Conservation (phyloP, 1,140 invertebrate genomes). For the Streblospio benedicti region DNA sequence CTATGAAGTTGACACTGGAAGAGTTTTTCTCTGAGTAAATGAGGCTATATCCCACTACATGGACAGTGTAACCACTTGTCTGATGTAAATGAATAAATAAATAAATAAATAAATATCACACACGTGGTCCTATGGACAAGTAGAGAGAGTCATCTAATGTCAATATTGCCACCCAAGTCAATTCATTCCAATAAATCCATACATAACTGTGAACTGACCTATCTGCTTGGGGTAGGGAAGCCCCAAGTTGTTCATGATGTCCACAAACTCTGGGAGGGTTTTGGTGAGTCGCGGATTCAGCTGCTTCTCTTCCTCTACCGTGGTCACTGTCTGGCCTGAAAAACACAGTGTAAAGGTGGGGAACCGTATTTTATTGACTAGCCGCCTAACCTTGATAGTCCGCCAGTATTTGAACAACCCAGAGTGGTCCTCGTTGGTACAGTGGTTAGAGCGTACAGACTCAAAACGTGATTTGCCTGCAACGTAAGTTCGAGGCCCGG, state of each 20-base stretch:
- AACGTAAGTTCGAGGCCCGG: no score
- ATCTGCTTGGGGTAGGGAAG: slow-evolving; percentile 93
- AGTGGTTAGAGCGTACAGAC: no score
- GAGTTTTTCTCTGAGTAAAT: not conserved
- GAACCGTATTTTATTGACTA: no score
- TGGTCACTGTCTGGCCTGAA: slow-evolving; percentile 56
- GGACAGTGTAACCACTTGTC: not conserved
- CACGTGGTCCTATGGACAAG: not conserved
- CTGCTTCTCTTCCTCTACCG: slow-evolving; percentile 82
- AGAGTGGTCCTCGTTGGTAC: no score
- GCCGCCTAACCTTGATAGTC: no score
- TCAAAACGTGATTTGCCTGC: no score
- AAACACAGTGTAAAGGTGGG: no score
- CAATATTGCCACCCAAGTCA: no score
- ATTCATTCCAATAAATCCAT: no score
- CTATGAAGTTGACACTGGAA: no score
- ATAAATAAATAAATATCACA: not conserved
- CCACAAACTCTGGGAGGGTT: slow-evolving; percentile 70
- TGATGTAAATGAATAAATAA: not conserved
- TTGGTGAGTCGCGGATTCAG: slow-evolving; percentile 87
- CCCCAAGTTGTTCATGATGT: slow-evolving; percentile 90
- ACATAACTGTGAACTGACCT: slow-evolving; percentile 56
- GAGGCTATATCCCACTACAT: not conserved
- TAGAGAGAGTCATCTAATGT: not conserved
- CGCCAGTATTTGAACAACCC: no score